phyloP scores from a whole-genome alignment of 2,113 vertebrate genomes.

The Chionis minor region DNA sequence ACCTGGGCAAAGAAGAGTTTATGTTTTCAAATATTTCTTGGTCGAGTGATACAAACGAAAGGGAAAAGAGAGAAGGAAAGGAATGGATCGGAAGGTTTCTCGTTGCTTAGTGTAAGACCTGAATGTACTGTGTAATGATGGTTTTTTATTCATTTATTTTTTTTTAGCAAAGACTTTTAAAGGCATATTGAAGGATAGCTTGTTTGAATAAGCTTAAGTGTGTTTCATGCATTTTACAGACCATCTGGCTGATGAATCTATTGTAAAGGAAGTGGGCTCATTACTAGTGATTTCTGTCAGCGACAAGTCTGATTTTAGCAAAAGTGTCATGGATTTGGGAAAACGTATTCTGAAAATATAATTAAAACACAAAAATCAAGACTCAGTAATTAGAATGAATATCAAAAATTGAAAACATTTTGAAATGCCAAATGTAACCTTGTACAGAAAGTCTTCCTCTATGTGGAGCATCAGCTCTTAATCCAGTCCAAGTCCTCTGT shows the following conservation, averaged over 20 bases:
- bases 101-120: background rate
- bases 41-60: background rate
- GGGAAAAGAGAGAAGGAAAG: background rate
- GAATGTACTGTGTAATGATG: background rate
- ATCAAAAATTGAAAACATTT: background rate
- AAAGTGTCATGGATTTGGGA: background rate
- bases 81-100: background rate
- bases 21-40: background rate
- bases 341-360: background rate
- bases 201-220: background rate
- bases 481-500: background rate
- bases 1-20: background rate
- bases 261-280: conserved; percentile 15
- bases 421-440: background rate
- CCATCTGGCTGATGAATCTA: background rate
- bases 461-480: background rate
- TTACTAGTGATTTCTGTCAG: conserved; percentile 12
- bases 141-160: background rate
- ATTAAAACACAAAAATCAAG: background rate
- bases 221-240: background rate
- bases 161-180: background rate
- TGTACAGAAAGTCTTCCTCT: background rate
- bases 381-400: background rate
- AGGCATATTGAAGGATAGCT: background rate
- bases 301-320: background rate